Evolutionary conservation across 1,140 invertebrate species (phyloP).

Genomic region (Chironomus tepperi): DNA sequence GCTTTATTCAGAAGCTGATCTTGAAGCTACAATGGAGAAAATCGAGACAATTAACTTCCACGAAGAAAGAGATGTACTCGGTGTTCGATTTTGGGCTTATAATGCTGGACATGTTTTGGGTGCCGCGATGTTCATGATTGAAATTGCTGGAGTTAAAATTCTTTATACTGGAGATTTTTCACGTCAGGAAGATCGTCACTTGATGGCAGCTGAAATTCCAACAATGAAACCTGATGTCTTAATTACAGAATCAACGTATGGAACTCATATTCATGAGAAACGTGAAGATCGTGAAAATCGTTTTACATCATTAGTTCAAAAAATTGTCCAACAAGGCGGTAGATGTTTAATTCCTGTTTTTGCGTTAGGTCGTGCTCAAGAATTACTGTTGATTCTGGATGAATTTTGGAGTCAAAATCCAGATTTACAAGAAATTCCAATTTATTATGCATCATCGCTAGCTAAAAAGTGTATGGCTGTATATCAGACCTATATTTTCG

Average conservation of each 20-base stretch:
- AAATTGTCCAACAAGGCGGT: conserved; percentile 92
- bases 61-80: conserved; percentile 95
- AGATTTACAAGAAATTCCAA: conserved; percentile 96
- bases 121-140: conserved; percentile 99
- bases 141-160: conserved; percentile 95
- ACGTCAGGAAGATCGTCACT: conserved; percentile 94
- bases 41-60: conserved; percentile 99
- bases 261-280: conserved; percentile 98
- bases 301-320: conserved; percentile 91
- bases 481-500: conserved; percentile 98
- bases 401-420: conserved; percentile 98
- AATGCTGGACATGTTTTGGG: conserved; percentile 98
- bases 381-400: conserved; percentile 90
- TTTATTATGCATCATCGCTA: conserved; percentile 97
- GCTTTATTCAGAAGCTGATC: conserved; percentile 94
- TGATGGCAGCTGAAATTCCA: conserved; percentile 99
- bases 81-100: conserved; percentile 97
- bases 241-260: conserved; percentile 98
- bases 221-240: conserved; percentile 91
- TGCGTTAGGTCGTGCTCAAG: conserved; percentile 95
- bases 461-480: conserved; percentile 99
- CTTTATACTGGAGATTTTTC: conserved; percentile 99
- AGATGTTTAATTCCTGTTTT: conserved; percentile 98
- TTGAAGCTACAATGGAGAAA: conserved; percentile 96
- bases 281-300: conserved; percentile 90